Evolutionary conservation across 2,113 vertebrate genomes (phyloP).

Genomic region (Vireo altiloquus): DNA sequence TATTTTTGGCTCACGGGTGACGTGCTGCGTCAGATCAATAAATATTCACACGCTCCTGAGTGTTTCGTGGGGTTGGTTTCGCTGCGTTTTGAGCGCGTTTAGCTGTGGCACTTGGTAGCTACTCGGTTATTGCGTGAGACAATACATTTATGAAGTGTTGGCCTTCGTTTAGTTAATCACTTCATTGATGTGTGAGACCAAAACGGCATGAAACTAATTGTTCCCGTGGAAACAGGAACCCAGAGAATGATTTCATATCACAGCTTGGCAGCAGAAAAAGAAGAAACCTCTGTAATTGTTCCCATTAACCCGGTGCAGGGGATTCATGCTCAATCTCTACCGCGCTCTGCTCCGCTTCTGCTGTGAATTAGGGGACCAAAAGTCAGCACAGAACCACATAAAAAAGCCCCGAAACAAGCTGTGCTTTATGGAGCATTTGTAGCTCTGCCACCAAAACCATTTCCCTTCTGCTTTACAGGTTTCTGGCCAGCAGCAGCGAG

Average conservation of each 20-base stretch:
- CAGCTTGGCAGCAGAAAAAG: constrained; percentile 59
- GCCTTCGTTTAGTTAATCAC: constrained; percentile 29
- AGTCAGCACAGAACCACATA: constrained; percentile 40
- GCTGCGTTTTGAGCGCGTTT: not conserved
- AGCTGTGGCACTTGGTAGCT: constrained; percentile 25
- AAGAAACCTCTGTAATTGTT: constrained; percentile 63
- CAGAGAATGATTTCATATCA: constrained; percentile 32
- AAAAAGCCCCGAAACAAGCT: constrained; percentile 24
- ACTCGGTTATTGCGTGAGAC: constrained; percentile 38
- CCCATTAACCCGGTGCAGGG: not conserved
- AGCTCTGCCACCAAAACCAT: constrained; percentile 53
- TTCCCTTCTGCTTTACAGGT: constrained; percentile 53
- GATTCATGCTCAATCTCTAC: constrained; percentile 46
- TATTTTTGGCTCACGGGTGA: not conserved
- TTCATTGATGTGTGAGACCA: not conserved
- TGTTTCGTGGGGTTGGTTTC: not conserved
- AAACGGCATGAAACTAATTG: constrained; percentile 10
- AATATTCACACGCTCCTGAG: not conserved
- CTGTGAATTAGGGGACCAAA: constrained; percentile 42
- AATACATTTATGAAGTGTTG: constrained; percentile 13
- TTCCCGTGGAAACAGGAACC: constrained; percentile 29
- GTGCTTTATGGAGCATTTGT: constrained; percentile 35
- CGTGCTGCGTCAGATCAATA: not conserved
- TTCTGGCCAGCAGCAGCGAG: constrained; percentile 11
- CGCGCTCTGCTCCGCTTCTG: constrained; percentile 23